Evolutionary conservation across 92 coral and sea anemone species (phyloP), one percentile per base, ranked within the genome.

Genomic region (Chrysogorgia sp.): DNA sequence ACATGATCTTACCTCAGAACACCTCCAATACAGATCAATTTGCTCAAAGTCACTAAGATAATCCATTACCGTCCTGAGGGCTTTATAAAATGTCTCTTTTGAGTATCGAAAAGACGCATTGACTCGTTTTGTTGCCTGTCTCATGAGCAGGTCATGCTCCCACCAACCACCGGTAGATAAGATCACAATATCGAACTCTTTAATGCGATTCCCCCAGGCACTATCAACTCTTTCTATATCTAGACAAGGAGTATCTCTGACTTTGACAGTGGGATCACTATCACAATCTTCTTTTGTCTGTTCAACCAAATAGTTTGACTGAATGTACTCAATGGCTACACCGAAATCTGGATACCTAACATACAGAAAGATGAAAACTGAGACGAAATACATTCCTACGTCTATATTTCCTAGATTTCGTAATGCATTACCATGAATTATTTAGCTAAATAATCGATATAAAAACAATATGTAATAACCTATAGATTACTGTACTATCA

Each of bases 141-240:
- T 58, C 81, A 75, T 75, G 25, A 30, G 65, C 31, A 75, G 63
- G 48, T 75, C 81, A 19, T 75, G 81, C n/a, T 75, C 81, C 81
- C 81, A 75, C 81, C 81, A 75, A 23, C 81, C 81, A n/a, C 81
- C 81, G 0, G 81, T 75, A 28, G 81, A 50, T 0, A 75, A 75
- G 26, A 75, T 35, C 2, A 75, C 33, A 41, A 75, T 58, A 59
- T 75, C 81, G 33, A 75, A 75, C 41, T 58, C 81, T 13, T 40
- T 57, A 34, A 34, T 55, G 12, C 81, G 65, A 32, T 24, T 58
- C 0, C 49, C 67, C 81, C 81, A 75, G 31, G 45, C 26, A 22
- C 37, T 40, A 10, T 75, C 81, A 24, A 75, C 80, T 7, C 34
- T 34, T 7, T 35, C 15, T 24, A 75, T 23, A 45, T 75, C 68